Evolutionary conservation across 2,888 invertebrate species (phyloP).

Genomic region (Clostera curtula): DNA sequence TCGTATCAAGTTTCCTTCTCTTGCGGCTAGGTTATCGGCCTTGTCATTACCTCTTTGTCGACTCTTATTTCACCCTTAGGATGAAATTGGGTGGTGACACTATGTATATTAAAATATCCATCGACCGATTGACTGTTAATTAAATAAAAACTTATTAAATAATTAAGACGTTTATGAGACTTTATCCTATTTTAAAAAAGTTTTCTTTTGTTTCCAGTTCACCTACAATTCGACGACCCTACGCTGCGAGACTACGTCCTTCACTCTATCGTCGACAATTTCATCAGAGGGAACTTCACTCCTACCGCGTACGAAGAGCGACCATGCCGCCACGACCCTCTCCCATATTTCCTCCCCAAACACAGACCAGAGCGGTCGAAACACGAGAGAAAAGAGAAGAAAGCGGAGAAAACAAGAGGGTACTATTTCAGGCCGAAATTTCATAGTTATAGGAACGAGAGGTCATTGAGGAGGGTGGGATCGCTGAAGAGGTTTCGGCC

Average conservation of each 20-base stretch:
- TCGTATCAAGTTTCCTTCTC: no score
- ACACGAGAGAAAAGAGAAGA: slow-evolving; percentile 29
- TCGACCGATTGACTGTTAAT: no score
- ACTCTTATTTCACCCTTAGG: no score
- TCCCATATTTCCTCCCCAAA: slow-evolving; percentile 56
- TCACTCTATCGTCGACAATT: slow-evolving; percentile 51
- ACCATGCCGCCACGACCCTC: slow-evolving; percentile 44
- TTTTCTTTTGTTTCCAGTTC: slow-evolving; percentile 45
- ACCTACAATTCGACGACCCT: slow-evolving; percentile 45
- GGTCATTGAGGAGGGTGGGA: slow-evolving; percentile 35
- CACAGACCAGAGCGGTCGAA: slow-evolving; percentile 44
- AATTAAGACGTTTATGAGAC: no score
- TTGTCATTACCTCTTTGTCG: no score
- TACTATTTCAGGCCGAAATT: slow-evolving; percentile 57
- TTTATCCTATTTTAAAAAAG: slow-evolving; percentile 5
- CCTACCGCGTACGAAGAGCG: slow-evolving; percentile 49
- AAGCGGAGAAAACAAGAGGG: slow-evolving; percentile 31
- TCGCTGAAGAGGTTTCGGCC: slow-evolving; percentile 39
- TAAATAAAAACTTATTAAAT: no score
- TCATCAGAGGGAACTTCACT: slow-evolving; percentile 61
- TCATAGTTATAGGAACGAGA: slow-evolving; percentile 34
- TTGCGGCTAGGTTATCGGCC: no score
- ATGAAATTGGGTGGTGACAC: no score
- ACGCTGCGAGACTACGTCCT: slow-evolving; percentile 55
- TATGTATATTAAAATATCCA: no score